phyloP scores from a whole-genome alignment of 2,888 invertebrate species.

The Parelbella ahira region DNA sequence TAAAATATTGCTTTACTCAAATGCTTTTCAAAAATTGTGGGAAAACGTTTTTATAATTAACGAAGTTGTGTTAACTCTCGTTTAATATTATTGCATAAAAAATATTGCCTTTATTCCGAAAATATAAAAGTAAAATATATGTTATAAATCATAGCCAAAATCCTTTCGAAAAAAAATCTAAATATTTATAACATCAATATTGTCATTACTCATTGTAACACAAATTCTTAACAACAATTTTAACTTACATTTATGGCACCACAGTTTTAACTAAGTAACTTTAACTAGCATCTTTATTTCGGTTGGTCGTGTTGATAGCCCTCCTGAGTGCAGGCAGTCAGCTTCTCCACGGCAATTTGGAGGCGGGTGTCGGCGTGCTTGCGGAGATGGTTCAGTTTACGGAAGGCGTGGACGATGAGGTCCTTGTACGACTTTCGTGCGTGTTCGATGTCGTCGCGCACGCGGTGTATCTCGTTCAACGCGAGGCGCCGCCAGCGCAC shows the following conservation, averaged over 20 bases:
- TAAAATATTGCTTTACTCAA: too few species aligned
- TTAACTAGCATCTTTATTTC: background rate
- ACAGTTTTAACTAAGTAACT: background rate
- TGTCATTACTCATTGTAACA: too few species aligned
- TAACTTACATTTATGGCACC: constrained; percentile 16
- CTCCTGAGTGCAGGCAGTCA: background rate
- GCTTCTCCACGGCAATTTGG: constrained; percentile 34
- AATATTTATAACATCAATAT: too few species aligned
- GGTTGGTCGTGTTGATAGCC: constrained; percentile 7
- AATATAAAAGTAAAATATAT: too few species aligned
- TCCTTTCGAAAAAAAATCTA: too few species aligned
- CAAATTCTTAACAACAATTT: constrained; percentile 7
- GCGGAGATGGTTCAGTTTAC: constrained; percentile 51
- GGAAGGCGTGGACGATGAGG: constrained; percentile 52
- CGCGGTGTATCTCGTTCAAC: constrained; percentile 53
- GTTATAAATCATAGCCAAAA: too few species aligned
- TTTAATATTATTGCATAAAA: too few species aligned
- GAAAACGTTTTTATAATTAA: background rate
- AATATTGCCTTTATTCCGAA: too few species aligned
- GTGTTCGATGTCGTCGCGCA: constrained; percentile 57
- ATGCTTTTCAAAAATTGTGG: background rate
- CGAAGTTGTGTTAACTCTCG: too few species aligned
- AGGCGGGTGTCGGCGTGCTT: constrained; percentile 40
- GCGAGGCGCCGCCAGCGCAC: constrained; percentile 63
- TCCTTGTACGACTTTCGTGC: constrained; percentile 57